These are phyloP conservation scores for Drosophila nikananu DNA, from an alignment of 1,140 invertebrate species.

Conservation along the genomic window DNA sequence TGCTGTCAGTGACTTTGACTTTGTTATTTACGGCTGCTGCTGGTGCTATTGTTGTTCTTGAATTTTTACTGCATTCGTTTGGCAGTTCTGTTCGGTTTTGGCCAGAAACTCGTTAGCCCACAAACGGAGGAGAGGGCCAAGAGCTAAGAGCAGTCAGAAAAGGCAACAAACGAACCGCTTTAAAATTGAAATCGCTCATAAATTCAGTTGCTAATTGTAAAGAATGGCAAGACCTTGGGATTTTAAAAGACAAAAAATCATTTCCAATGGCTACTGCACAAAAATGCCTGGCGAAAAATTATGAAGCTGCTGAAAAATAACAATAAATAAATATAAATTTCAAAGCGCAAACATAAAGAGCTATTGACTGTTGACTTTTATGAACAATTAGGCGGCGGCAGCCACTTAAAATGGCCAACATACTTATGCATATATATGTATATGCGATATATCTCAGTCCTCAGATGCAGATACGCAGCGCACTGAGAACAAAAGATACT, in stretches of 20 bases:
- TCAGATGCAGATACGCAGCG: slow-evolving; percentile 50
- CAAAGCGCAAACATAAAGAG: slow-evolving; percentile 82
- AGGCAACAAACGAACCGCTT: slow-evolving; percentile 53
- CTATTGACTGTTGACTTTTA: slow-evolving; percentile 84
- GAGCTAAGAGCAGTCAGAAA: slow-evolving; percentile 21
- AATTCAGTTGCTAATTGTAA: slow-evolving; percentile 81
- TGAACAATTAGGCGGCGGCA: slow-evolving; percentile 83
- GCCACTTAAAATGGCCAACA: slow-evolving; percentile 78
- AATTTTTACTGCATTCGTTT: slow-evolving; percentile 26
- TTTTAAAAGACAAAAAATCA: slow-evolving; percentile 57
- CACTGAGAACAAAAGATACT: slow-evolving; percentile 42
- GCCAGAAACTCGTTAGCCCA: slow-evolving; percentile 66
- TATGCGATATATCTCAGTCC: slow-evolving; percentile 30
- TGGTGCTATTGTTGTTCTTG: slow-evolving; percentile 19
- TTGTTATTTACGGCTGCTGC: slow-evolving; percentile 35
- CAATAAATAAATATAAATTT: slow-evolving; percentile 84
- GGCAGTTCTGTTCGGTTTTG: slow-evolving; percentile 22
- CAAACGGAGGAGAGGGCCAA: slow-evolving; percentile 14
- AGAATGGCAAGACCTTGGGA: slow-evolving; percentile 79
- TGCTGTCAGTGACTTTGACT: slow-evolving; percentile 51
- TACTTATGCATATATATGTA: slow-evolving; percentile 45
- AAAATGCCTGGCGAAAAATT: slow-evolving; percentile 71
- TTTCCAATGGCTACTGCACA: slow-evolving; percentile 66
- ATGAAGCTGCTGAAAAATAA: slow-evolving; percentile 79
- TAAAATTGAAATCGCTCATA: slow-evolving; percentile 82